Evolutionary conservation across 1,140 invertebrate species (phyloP).

Genomic region (Leptopilina boulardi): DNA sequence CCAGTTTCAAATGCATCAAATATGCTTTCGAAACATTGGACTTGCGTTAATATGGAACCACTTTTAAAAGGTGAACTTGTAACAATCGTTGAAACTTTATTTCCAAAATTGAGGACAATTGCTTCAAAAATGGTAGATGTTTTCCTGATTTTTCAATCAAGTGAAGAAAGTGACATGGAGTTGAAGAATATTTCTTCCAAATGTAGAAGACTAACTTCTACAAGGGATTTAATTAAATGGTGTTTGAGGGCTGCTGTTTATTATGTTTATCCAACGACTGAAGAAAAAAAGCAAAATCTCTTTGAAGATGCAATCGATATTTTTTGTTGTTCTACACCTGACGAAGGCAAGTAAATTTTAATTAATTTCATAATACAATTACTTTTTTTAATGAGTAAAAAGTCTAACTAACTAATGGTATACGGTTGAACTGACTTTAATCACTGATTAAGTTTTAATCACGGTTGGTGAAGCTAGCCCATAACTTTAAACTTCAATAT

Average conservation of each 20-base stretch:
- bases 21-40: conserved; percentile 88
- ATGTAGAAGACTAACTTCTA: conserved; percentile 82
- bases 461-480: too few species aligned
- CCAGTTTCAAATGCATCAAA: conserved; percentile 78
- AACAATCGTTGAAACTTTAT: conserved; percentile 81
- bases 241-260: conserved; percentile 86
- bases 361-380: too few species aligned
- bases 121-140: conserved; percentile 88
- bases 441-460: too few species aligned
- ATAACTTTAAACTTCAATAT: too few species aligned
- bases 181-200: conserved; percentile 74
- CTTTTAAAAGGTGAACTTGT: conserved; percentile 85
- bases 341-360: conserved; percentile 68
- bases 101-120: conserved; percentile 85
- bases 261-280: conserved; percentile 85
- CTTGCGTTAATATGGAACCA: conserved; percentile 88
- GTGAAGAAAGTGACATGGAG: conserved; percentile 72
- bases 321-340: conserved; percentile 87
- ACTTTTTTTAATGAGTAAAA: too few species aligned
- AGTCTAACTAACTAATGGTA: too few species aligned
- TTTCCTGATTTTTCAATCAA: conserved; percentile 85
- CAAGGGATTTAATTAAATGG: conserved; percentile 95
- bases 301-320: conserved; percentile 95
- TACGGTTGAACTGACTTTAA: too few species aligned
- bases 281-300: conserved; percentile 83